These are phyloP conservation scores for Hemicentrotus pulcherrimus DNA, from an alignment of 35 echinoderm and acorn worm species.

Conservation along the genomic window DNA sequence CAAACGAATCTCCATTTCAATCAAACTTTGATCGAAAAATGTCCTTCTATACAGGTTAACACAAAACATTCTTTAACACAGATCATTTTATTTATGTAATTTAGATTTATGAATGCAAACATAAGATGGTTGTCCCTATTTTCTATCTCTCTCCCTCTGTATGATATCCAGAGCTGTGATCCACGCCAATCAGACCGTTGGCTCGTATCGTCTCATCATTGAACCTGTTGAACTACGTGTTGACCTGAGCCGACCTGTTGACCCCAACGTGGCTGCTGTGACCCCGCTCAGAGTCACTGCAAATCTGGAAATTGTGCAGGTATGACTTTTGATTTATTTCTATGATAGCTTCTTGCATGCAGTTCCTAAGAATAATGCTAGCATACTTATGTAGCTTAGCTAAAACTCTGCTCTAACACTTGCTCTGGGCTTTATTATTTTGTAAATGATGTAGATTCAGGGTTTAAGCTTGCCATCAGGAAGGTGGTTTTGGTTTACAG, in stretches of 20 bases:
- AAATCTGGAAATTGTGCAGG: slow-evolving; percentile 81
- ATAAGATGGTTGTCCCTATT: neutral
- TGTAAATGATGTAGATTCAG: no score
- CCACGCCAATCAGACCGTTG: slow-evolving; percentile 68
- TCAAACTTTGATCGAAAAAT: neutral
- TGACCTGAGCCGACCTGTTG: slow-evolving; percentile 68
- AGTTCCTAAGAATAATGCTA: no score
- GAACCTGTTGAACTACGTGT: slow-evolving; percentile 82
- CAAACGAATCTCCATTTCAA: neutral
- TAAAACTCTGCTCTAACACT: no score
- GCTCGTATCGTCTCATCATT: slow-evolving; percentile 71
- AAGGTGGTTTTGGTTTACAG: no score
- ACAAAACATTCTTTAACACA: neutral
- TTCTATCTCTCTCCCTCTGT: neutral
- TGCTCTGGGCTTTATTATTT: no score
- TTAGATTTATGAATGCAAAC: neutral
- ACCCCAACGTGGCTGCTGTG: slow-evolving; percentile 55
- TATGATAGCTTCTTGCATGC: no score
- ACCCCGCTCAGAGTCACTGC: slow-evolving; percentile 64
- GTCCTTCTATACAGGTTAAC: neutral
- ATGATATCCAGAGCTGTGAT: slow-evolving; percentile 71
- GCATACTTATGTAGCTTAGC: no score
- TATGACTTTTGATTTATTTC: slow-evolving; percentile 20
- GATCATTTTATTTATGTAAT: neutral
- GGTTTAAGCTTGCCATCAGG: no score